Conservation (phyloP, 1,140 invertebrate species). For the Sesamia nonagrioides region DNA sequence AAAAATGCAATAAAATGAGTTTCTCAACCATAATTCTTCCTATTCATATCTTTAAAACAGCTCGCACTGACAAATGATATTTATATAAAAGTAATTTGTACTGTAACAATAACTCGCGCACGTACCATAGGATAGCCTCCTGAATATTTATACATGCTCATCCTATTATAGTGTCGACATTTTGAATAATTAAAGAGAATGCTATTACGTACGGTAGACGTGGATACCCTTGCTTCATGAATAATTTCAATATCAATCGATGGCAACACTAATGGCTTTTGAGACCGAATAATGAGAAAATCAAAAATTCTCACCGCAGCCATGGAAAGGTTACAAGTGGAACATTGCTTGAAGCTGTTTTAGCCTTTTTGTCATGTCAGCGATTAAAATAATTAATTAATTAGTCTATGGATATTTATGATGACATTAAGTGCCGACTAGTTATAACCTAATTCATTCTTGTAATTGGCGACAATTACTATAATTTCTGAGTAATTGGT, state of each 20-base stretch:
- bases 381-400: not conserved
- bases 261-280: conserved; percentile 54
- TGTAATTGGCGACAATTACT: not conserved
- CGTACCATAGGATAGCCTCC: conserved; percentile 62
- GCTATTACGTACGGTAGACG: conserved; percentile 63
- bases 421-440: not conserved
- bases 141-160: conserved; percentile 78
- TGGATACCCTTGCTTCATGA: conserved; percentile 72
- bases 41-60: too few species aligned
- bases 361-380: not conserved
- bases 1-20: too few species aligned
- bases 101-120: conserved; percentile 22
- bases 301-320: conserved; percentile 47
- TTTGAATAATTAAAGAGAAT: conserved; percentile 78
- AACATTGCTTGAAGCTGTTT: not conserved
- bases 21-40: too few species aligned
- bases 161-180: conserved; percentile 77
- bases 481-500: not conserved
- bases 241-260: conserved; percentile 79
- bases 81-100: conserved; percentile 44
- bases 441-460: not conserved
- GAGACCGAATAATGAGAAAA: conserved; percentile 46
- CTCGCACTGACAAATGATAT: not conserved
- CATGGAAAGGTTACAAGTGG: conserved; percentile 15
- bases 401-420: not conserved